phyloP scores from a whole-genome alignment of 2,888 invertebrate species.

The Yponomeuta malinellus region DNA sequence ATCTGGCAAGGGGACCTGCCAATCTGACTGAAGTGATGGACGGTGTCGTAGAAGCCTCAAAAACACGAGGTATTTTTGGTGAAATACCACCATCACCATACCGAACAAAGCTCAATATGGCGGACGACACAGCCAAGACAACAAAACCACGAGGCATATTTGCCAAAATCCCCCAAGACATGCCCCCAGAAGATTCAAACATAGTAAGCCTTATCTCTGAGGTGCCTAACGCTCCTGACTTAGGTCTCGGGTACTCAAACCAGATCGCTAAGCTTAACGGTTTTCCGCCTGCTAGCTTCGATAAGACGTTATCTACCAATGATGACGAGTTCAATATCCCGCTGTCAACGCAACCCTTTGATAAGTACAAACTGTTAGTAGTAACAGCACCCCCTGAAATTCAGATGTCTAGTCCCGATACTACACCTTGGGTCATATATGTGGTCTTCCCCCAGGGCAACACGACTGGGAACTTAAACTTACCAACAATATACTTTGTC shows the following conservation, averaged over 20 bases:
- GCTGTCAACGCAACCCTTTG: constrained; percentile 38
- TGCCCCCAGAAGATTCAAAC: not conserved
- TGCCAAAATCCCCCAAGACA: constrained; percentile 13
- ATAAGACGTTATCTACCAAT: not conserved
- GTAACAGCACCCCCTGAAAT: constrained; percentile 52
- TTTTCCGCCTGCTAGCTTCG: not conserved
- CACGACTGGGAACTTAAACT: constrained; percentile 24
- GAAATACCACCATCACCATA: not conserved
- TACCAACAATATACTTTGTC: constrained; percentile 56
- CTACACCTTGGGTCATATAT: constrained; percentile 43
- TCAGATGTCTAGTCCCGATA: constrained; percentile 31
- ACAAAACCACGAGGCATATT: not conserved
- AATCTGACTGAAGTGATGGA: not conserved
- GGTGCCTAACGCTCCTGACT: not conserved
- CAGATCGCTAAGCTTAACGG: constrained; percentile 11
- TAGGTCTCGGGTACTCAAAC: constrained; percentile 10
- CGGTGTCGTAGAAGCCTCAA: not conserved
- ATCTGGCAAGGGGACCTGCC: not conserved
- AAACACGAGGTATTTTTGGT: not conserved
- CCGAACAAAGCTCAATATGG: not conserved
- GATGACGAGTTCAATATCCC: constrained; percentile 44
- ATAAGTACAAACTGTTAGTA: constrained; percentile 53
- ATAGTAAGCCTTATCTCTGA: not conserved
- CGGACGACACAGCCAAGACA: not conserved
- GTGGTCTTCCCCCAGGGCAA: constrained; percentile 48